Evolutionary conservation across 1,140 invertebrate species (phyloP).

Genomic region (Lordiphosa mommai): DNA sequence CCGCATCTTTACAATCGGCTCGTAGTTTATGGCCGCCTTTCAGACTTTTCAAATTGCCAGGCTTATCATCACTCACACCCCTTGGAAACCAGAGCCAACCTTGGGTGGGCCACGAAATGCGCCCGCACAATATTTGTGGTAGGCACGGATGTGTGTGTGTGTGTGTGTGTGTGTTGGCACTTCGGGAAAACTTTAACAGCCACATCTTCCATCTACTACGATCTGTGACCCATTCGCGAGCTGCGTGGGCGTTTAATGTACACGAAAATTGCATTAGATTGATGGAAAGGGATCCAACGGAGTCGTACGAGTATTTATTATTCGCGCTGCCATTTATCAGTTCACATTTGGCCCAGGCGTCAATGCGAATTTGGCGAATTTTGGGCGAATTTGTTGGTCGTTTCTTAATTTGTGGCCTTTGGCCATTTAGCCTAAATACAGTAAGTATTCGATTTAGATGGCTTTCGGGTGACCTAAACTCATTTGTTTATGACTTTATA

Average conservation of each 20-base stretch:
- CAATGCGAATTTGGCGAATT: constrained; percentile 5
- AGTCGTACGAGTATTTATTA: constrained; percentile 7
- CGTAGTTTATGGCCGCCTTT: constrained; percentile 11
- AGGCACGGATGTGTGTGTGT: no score
- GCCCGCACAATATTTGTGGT: constrained; percentile 16
- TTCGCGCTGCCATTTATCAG: constrained; percentile 9
- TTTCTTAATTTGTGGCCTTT: constrained; percentile 9
- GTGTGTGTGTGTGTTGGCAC: background rate
- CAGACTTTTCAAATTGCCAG: constrained; percentile 12
- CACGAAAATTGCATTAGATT: constrained; percentile 9
- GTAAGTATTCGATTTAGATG: background rate
- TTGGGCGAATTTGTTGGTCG: constrained; percentile 9
- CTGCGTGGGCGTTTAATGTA: constrained; percentile 8
- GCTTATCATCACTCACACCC: constrained; percentile 1
- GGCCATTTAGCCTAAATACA: constrained; percentile 1
- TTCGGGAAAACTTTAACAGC: constrained; percentile 4
- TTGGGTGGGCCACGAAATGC: constrained; percentile 10
- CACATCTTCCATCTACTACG: constrained; percentile 2
- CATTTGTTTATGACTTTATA: no score
- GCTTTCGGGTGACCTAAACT: no score
- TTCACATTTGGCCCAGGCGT: constrained; percentile 5
- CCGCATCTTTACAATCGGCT: constrained; percentile 8
- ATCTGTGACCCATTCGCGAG: constrained; percentile 4
- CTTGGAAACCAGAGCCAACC: background rate
- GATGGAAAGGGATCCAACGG: background rate